Evolutionary conservation across 2,888 invertebrate genomes (phyloP).

Genomic region (Tenthredo scrophulariae): DNA sequence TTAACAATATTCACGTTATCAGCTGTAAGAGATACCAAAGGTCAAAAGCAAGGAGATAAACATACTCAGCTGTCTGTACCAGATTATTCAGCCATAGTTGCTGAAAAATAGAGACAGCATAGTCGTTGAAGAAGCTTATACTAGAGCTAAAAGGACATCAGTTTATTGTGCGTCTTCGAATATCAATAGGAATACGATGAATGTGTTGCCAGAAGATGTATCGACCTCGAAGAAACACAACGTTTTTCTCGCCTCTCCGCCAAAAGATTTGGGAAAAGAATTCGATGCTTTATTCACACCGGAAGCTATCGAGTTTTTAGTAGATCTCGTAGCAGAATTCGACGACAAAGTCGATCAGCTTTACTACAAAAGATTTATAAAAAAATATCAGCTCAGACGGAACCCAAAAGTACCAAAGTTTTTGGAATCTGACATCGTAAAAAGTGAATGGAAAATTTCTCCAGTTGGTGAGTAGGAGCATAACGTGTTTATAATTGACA

Average conservation of each 20-base stretch:
- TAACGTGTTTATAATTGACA: slow-evolving; percentile 69
- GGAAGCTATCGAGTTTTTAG: slow-evolving; percentile 81
- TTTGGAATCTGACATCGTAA: slow-evolving; percentile 76
- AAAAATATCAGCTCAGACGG: slow-evolving; percentile 74
- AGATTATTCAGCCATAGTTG: neutral
- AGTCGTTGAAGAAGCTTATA: neutral
- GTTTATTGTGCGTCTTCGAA: neutral
- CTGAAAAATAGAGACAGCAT: neutral
- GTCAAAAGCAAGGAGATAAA: slow-evolving; percentile 20
- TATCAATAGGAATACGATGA: slow-evolving; percentile 10
- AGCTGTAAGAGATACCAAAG: slow-evolving; percentile 23
- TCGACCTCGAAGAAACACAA: slow-evolving; percentile 49
- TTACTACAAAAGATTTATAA: slow-evolving; percentile 77
- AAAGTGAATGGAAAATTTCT: slow-evolving; percentile 82
- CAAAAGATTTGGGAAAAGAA: slow-evolving; percentile 80
- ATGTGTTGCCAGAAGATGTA: neutral
- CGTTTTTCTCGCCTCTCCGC: slow-evolving; percentile 79
- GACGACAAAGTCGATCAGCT: slow-evolving; percentile 79
- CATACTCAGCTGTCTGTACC: neutral
- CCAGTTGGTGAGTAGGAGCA: slow-evolving; percentile 81
- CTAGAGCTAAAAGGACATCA: neutral
- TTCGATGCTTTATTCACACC: slow-evolving; percentile 81
- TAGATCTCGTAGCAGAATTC: slow-evolving; percentile 79
- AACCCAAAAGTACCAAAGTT: slow-evolving; percentile 77
- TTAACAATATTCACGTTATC: neutral